Base-by-base conservation (phyloP, 2,113 vertebrate genomes). In the Lycaon pictus region DNA sequence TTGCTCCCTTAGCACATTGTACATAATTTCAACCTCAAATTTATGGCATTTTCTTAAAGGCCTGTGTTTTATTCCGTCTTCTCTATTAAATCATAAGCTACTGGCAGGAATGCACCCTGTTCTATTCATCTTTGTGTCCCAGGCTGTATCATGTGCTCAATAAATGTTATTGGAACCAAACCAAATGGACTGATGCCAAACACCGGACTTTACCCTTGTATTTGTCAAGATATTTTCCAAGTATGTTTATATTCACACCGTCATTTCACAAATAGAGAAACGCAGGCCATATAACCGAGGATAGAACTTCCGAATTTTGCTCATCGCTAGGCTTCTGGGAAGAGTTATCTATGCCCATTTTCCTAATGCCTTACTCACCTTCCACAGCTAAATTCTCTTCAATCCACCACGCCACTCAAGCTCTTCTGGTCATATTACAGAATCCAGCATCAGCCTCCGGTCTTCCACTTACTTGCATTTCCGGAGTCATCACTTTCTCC, bases 171-270 rank as follows among this genome's bases (percentile, higher is more conserved):
- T 95, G 90, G 60, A 95, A 60, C 23, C 76, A 67, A 77, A 91
- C 11, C 53, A n/a, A 90, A 90, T 85, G 27, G 25, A 90, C 51
- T 48, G 20, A 77, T 71, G 69, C 72, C 71, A 71, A 60, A 32
- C 13, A 71, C 11, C 37, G 20, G 51, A 2, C 5, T 93, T 96
- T 94, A 11, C 12, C 32, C 72, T 63, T 88, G 27, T 35, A 80
- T 88, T 96, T 92, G 32, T 96, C 37, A 81, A 95, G 67, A 77
- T 96, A 72, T 92, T 95, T 96, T 94, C 7, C 63, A 17, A 84
- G 23, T 88, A 29, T 51, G 20, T 48, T 87, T 92, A 71, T 84
- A 81, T 55, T 93, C 83, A 92, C 48, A 92, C 71, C 12, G 12
- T 88, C 37, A 65, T 85, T 95, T 96, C 19, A 76, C 22, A 94